These are phyloP conservation scores for Albula glossodonta DNA, from an alignment of 2,113 vertebrate genomes.

Conservation along the genomic window DNA sequence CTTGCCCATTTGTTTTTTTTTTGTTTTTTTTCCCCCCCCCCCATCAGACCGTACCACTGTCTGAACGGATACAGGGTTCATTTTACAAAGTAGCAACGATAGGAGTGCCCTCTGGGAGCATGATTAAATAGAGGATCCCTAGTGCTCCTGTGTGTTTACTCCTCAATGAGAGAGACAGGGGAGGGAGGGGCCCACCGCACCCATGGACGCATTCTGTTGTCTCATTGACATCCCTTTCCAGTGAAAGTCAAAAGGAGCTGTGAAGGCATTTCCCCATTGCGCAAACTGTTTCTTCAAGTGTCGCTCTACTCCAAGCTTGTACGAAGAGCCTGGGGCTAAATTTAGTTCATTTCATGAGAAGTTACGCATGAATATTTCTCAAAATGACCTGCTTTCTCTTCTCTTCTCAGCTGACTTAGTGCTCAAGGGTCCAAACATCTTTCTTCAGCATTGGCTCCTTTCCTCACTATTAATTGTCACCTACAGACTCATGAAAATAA, in stretches of 20 bases:
- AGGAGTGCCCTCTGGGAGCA: not conserved
- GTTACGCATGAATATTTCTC: not conserved
- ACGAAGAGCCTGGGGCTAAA: not conserved
- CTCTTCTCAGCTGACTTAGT: not conserved
- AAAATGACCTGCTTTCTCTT: not conserved
- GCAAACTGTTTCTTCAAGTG: not conserved
- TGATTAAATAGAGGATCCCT: not conserved
- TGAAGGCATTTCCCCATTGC: not conserved
- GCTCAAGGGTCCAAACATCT: not conserved
- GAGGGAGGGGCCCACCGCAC: not conserved
- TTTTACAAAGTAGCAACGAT: not conserved
- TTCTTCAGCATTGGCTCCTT: not conserved
- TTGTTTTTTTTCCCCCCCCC: too few species aligned
- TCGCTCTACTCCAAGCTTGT: not conserved
- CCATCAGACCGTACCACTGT: not conserved
- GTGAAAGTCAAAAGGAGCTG: not conserved
- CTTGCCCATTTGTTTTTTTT: too few species aligned
- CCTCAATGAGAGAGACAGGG: not conserved
- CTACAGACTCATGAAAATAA: not conserved
- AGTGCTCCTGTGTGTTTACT: not conserved
- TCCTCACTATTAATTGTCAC: not conserved
- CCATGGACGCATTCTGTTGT: not conserved
- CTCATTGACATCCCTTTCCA: not conserved
- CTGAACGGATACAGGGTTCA: not conserved
- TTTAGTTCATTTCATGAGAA: not conserved